Conservation (phyloP, 2,113 vertebrate genomes). For the Chionis minor region DNA sequence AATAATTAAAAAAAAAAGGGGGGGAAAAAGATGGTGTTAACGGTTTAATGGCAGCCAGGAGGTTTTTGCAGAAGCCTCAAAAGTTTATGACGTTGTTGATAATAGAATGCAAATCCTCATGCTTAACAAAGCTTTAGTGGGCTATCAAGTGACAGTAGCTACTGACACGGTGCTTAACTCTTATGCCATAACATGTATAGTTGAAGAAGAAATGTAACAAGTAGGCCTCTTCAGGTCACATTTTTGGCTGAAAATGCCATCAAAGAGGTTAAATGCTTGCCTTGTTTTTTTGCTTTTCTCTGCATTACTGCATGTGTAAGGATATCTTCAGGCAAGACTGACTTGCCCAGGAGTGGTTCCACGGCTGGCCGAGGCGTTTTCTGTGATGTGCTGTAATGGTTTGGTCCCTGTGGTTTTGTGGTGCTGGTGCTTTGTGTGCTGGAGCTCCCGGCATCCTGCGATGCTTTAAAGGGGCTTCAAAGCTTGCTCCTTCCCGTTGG, state of each 20-base stretch:
- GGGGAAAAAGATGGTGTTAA: not conserved
- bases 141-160: constrained; percentile 18
- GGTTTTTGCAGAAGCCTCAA: not conserved
- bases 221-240: not conserved
- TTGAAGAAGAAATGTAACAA: not conserved
- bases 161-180: not conserved
- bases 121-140: constrained; percentile 43
- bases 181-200: not conserved
- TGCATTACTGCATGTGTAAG: not conserved
- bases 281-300: rapidly evolving
- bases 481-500: constrained; percentile 41
- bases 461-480: not conserved
- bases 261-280: not conserved
- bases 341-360: not conserved
- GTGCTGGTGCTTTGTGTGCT: not conserved
- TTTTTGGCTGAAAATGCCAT: not conserved
- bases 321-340: not conserved
- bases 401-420: not conserved
- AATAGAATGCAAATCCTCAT: constrained; percentile 25
- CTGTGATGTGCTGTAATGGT: not conserved
- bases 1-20: no score
- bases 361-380: rapidly evolving
- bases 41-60: not conserved
- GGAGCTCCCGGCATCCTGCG: not conserved
- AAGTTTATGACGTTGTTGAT: constrained; percentile 26